Percentiles rank a stretch among this genome's conserved stretches.
These are phyloP conservation scores for Actinia tenebrosa DNA, from an alignment of 64 coral and sea anemone species.

Conservation along the genomic window DNA sequence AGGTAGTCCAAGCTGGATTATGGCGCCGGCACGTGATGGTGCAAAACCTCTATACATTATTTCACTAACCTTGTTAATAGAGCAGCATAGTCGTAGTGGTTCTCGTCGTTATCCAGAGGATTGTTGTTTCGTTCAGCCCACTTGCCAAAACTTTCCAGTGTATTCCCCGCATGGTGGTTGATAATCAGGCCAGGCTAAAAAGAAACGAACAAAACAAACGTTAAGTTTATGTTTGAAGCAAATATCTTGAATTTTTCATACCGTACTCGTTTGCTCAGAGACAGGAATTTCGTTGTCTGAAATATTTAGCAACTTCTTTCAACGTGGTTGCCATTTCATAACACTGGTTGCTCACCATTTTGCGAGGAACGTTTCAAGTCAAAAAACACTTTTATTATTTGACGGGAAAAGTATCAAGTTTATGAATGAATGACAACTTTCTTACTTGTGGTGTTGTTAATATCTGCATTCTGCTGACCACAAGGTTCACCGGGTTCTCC, in stretches of 20 bases:
- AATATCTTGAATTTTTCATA: too few species aligned
- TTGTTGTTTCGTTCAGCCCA: constrained; percentile 98
- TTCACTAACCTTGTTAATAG: constrained; percentile 72
- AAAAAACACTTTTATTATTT: background rate
- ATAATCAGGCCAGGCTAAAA: constrained; percentile 77
- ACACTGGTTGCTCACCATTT: too few species aligned
- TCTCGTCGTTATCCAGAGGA: constrained; percentile 87
- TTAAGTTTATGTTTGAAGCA: constrained; percentile 59
- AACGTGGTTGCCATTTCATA: too few species aligned
- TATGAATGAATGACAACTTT: background rate
- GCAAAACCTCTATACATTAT: too few species aligned
- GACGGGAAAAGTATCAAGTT: background rate
- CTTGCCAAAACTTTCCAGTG: constrained; percentile 91
- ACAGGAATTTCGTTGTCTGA: too few species aligned
- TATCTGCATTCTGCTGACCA: constrained; percentile 97
- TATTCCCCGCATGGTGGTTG: constrained; percentile 94
- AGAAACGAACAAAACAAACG: constrained; percentile 1
- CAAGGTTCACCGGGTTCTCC: constrained; percentile 82
- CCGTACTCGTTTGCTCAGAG: background rate
- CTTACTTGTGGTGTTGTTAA: constrained; percentile 88
- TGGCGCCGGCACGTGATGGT: too few species aligned
- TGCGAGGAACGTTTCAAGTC: background rate
- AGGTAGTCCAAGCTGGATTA: too few species aligned
- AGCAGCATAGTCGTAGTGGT: constrained; percentile 92
- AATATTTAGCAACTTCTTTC: too few species aligned